Evolutionary conservation across 2,113 vertebrate species (phyloP).

Genomic region (Tupaia tana): DNA sequence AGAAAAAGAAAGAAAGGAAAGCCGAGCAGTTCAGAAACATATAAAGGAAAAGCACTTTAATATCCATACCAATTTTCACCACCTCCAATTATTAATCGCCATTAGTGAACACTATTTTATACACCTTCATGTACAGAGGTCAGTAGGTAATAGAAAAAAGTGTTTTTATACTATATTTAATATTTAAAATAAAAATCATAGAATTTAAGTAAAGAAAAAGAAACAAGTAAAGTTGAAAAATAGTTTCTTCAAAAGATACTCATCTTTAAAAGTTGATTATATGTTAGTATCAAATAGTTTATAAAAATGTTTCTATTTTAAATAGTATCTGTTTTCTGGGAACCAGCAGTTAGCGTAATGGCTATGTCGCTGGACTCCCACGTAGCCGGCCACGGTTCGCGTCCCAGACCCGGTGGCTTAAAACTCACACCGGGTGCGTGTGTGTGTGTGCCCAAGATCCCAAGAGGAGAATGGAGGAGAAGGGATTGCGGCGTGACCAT

Average conservation of each 20-base stretch:
- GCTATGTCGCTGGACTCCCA: no score
- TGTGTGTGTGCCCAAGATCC: no score
- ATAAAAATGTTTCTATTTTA: neutral
- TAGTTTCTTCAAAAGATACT: neutral
- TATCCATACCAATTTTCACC: neutral
- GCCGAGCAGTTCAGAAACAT: neutral
- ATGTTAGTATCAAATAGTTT: neutral
- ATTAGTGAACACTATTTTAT: neutral
- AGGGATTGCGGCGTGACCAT: no score
- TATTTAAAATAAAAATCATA: constrained; percentile 4
- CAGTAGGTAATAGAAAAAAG: neutral
- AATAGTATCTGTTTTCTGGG: neutral
- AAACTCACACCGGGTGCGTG: no score
- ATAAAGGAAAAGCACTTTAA: neutral
- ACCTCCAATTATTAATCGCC: neutral
- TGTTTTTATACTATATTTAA: neutral
- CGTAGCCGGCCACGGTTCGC: no score
- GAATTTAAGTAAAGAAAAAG: neutral
- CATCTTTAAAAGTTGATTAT: neutral
- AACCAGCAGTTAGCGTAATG: no score
- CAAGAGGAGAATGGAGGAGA: no score
- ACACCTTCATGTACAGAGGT: neutral
- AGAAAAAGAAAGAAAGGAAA: neutral
- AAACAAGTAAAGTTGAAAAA: constrained; percentile 36
- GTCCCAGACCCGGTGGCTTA: no score